Evolutionary conservation across 2,113 vertebrate genomes (phyloP), one percentile per base, ranked within the genome.

Genomic region (Thamnophis sirtalis): DNA sequence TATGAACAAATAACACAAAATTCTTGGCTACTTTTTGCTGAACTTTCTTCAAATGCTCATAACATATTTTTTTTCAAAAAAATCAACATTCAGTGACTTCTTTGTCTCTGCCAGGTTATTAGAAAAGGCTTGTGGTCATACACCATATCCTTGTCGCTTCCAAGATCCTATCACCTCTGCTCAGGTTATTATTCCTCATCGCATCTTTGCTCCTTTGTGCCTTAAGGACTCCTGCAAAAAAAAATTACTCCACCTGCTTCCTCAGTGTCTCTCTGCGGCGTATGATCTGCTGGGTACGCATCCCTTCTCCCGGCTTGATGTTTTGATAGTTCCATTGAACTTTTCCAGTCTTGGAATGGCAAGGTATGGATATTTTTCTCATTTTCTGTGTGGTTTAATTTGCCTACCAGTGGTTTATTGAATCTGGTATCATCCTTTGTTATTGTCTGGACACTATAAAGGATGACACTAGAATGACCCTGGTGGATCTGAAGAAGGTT

Each of bases 271-370:
- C 95, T 97, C 97, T 51, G 98, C 98, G 87, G 99, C 99, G 84
- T 96, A 98, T 90, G 48, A 93, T 21, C 91, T 98, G 53, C 96
- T 99, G 91, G 99, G 99, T n/a, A 98, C 98, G 43, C 99, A 99
- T 90, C 99, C 99, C 0, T 99, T 99, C 96, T 96, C 98, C 92
- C 98, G 99, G 86, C 97, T 99, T 92, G 99, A 99, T 94, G 94
- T 99, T 68, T 97, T 99, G 92, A 97, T 99, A 15, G 98, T 99
- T 92, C 99, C 99, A 80, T 96, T 98, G 92, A 99, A 98, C 91
- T 99, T 99, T 95, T 98, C 98, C 94, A 99, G 99, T 94, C 97
- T 99, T 87, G 99, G 99, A 95, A 99, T 99, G 99, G 99, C 99
- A 97, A 99, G 99, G 99, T 99, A 99, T 93, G 92, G 80, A 93